phyloP scores from a whole-genome alignment of 2,797 vertebrate genomes.

The Microchirus variegatus region DNA sequence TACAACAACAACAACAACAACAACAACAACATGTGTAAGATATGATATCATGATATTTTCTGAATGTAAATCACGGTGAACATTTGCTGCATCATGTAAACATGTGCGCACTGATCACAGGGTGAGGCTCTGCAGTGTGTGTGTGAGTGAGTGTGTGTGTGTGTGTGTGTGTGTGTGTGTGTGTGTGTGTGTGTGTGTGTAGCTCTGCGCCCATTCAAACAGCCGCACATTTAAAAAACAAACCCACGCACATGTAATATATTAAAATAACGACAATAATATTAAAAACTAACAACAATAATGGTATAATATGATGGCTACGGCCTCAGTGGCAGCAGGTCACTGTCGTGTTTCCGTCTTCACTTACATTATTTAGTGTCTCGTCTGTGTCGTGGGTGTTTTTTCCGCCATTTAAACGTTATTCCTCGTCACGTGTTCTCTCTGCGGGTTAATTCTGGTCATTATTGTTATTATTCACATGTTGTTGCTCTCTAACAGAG shows the following conservation, averaged over 20 bases:
- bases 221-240: neutral
- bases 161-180: conserved; percentile 3
- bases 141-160: too few species aligned
- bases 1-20: too few species aligned
- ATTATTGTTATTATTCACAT: neutral
- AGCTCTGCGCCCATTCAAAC: conserved; percentile 29
- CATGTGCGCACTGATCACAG: conserved; percentile 46
- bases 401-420: conserved; percentile 37
- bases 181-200: conserved; percentile 1
- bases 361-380: conserved; percentile 67
- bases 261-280: too few species aligned
- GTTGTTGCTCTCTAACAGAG: neutral
- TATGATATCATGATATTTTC: too few species aligned
- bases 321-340: neutral
- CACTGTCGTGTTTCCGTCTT: neutral
- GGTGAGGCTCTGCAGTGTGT: conserved; percentile 3
- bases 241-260: neutral
- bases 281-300: too few species aligned
- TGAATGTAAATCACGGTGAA: too few species aligned
- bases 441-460: too few species aligned
- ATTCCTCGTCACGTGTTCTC: too few species aligned
- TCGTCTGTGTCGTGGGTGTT: conserved; percentile 26
- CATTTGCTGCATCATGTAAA: conserved; percentile 47
- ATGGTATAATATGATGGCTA: too few species aligned
- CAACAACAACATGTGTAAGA: too few species aligned